Evolutionary conservation across 2,888 invertebrate species (phyloP).

Genomic region (Rotaria magnacalcarata): DNA sequence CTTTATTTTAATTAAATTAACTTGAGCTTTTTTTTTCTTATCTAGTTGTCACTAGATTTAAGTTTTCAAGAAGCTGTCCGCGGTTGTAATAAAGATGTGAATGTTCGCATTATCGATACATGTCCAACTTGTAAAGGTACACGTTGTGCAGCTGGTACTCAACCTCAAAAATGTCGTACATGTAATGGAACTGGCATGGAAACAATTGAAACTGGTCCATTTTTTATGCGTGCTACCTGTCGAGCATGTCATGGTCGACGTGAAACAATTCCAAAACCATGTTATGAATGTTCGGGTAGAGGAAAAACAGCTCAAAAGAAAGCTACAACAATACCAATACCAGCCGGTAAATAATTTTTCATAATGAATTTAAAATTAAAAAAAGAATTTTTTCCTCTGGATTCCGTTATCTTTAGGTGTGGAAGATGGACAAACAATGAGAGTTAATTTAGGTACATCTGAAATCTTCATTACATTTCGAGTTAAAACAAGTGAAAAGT

Average conservation of each 20-base stretch:
- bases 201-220: constrained; percentile 70
- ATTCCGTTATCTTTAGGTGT: constrained; percentile 62
- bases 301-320: constrained; percentile 82
- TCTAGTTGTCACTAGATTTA: constrained; percentile 67
- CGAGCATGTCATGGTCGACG: constrained; percentile 68
- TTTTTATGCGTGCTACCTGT: constrained; percentile 92
- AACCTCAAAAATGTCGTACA: constrained; percentile 77
- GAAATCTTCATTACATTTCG: constrained; percentile 89
- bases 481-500: constrained; percentile 72
- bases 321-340: constrained; percentile 84
- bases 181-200: constrained; percentile 93
- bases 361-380: too few species aligned
- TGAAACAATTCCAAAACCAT: constrained; percentile 82
- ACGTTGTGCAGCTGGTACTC: constrained; percentile 83
- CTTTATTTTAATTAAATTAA: too few species aligned
- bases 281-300: constrained; percentile 84
- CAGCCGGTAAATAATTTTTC: constrained; percentile 64
- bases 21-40: neutral
- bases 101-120: constrained; percentile 82
- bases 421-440: constrained; percentile 91
- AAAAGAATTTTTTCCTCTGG: too few species aligned
- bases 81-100: constrained; percentile 86
- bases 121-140: constrained; percentile 82
- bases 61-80: constrained; percentile 87
- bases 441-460: constrained; percentile 80